Evolutionary conservation across 92 coral and sea anemone species (phyloP), one percentile per base, ranked within the genome.

Genomic region (Palythoa grandis): DNA sequence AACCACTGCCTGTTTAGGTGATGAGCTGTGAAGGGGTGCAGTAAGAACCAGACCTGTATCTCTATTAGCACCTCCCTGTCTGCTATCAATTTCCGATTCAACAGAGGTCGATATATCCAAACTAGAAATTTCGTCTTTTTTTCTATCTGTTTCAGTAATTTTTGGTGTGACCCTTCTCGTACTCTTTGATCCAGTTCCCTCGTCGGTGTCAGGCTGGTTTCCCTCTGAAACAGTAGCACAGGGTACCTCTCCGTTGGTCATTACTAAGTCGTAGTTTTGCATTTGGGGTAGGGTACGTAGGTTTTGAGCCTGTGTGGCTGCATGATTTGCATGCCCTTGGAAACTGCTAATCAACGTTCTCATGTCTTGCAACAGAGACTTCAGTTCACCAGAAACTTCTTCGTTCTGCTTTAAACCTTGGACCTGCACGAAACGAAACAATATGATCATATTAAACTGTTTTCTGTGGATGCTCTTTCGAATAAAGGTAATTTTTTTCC

Each of bases 11-110:
- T 86, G 94, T 73, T 91, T 92, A 0, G 98, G 98, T 9, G 98
- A 94, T 4, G 98, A 94, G 88, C 98, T 94, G 76, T 92, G 91
- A 2, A 94, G 70, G 11, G 98, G 98, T 40, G 91, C 80, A 6
- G 73, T 61, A 72, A 94, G 83, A 56, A 78, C 89, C 35, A 84
- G 3, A 60, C 52, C 70, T 71, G 15, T 13, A 12, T 83, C 78
- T 35, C 47, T 57, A 11, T 63, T 13, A 65, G 20, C 40, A 48
- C 9, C 23, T 66, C 20, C 85, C 24, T 66, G 3, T n/a, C 8
- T 24, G 72, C 1, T 14, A 15, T 80, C 60, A 80, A 19, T 61
- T 47, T 65, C 56, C 25, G 85, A 25, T 38, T 65, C 52, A 47
- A 43, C 11, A 22, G 85, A 83, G 29, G 37, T 43, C 8, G 79